phyloP scores from a whole-genome alignment of 2,888 invertebrate species.

The Esperia sulphurella region DNA sequence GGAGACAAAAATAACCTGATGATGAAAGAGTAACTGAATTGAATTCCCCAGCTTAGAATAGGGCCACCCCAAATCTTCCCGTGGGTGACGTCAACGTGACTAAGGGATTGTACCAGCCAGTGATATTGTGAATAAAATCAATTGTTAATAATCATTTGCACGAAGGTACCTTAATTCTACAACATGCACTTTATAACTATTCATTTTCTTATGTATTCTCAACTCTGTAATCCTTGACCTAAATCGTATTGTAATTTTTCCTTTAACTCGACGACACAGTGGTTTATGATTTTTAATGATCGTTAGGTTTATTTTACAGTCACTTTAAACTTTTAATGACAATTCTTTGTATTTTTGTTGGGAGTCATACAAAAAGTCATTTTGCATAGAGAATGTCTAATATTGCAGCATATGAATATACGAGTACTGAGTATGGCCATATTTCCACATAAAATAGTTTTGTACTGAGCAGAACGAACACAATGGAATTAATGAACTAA shows the following conservation, averaged over 20 bases:
- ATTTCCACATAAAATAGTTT: too few relatives aligned
- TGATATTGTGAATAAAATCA: background rate
- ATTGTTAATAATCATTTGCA: background rate
- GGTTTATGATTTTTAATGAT: slow-evolving; percentile 8
- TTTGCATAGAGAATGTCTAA: background rate
- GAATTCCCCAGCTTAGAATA: too few relatives aligned
- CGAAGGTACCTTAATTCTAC: background rate
- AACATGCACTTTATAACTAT: background rate
- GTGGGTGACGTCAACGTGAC: too few relatives aligned
- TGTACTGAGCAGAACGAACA: too few relatives aligned
- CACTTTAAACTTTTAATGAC: background rate
- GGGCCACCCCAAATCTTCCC: too few relatives aligned
- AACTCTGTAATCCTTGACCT: slow-evolving; percentile 8
- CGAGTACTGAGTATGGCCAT: background rate
- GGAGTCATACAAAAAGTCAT: background rate
- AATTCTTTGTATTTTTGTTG: background rate
- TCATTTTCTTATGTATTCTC: slow-evolving; percentile 1
- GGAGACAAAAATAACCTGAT: too few relatives aligned
- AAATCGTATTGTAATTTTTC: slow-evolving; percentile 6
- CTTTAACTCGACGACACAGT: slow-evolving; percentile 1
- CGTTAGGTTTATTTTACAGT: slow-evolving; percentile 1
- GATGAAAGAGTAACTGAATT: too few relatives aligned
- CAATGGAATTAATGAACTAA: too few relatives aligned
- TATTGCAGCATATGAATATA: background rate
- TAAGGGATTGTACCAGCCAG: too few relatives aligned